These are phyloP conservation scores for Drosophila pseudotalamancana DNA, from an alignment of 2,888 invertebrate genomes.

Conservation along the genomic window DNA sequence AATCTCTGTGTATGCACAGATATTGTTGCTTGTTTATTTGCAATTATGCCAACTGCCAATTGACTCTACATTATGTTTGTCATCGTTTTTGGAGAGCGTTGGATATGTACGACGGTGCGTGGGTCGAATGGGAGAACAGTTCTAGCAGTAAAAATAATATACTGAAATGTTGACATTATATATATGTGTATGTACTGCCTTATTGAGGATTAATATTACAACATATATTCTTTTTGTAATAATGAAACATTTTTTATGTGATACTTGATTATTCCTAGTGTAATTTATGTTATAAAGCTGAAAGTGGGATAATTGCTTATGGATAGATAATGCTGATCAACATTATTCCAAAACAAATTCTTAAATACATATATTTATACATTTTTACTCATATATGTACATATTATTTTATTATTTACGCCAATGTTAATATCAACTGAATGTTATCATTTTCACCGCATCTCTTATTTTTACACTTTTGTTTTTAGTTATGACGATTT, in stretches of 20 bases:
- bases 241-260: too few species aligned
- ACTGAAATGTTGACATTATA: too few species aligned
- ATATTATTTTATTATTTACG: background rate
- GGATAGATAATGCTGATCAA: too few species aligned
- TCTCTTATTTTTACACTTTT: background rate
- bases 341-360: too few species aligned
- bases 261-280: too few species aligned
- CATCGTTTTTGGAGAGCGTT: slow-evolving; percentile 26
- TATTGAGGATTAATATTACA: too few species aligned
- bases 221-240: too few species aligned
- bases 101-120: background rate
- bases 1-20: slow-evolving; percentile 32
- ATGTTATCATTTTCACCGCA: slow-evolving; percentile 29
- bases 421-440: slow-evolving; percentile 24
- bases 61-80: slow-evolving; percentile 50
- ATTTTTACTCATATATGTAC: background rate
- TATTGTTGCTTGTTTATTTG: slow-evolving; percentile 49
- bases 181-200: too few species aligned
- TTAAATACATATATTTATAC: too few species aligned
- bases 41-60: slow-evolving; percentile 57
- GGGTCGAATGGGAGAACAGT: slow-evolving; percentile 7
- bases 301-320: too few species aligned
- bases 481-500: slow-evolving; percentile 15
- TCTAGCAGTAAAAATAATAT: slow-evolving; percentile 26
- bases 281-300: too few species aligned